Conservation (phyloP, 1,140 invertebrate genomes). For the Aphelinus atriplicis region DNA sequence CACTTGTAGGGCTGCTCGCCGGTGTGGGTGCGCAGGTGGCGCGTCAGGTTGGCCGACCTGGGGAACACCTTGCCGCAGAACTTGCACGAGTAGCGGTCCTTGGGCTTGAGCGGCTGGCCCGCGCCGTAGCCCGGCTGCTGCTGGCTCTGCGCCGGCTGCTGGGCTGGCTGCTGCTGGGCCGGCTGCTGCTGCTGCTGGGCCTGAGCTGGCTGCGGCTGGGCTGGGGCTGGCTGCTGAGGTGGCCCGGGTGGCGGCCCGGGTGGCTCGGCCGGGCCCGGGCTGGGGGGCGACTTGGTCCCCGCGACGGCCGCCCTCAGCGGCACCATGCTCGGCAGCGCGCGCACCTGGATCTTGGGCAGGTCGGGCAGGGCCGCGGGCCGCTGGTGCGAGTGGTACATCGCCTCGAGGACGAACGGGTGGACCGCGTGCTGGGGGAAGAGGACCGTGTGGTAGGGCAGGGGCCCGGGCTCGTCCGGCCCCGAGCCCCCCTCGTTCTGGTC, state of each 20-base stretch:
- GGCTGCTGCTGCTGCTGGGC: slow-evolving; percentile 63
- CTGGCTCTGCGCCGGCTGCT: slow-evolving; percentile 66
- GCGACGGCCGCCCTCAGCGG: background rate
- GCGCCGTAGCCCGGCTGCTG: slow-evolving; percentile 44
- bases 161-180: slow-evolving; percentile 59
- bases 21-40: slow-evolving; percentile 97
- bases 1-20: slow-evolving; percentile 99
- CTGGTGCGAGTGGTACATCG: slow-evolving; percentile 73
- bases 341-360: slow-evolving; percentile 65
- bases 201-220: slow-evolving; percentile 45
- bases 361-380: slow-evolving; percentile 56
- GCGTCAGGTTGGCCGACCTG: slow-evolving; percentile 95
- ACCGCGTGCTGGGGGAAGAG: slow-evolving; percentile 71
- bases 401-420: slow-evolving; percentile 76
- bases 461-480: background rate
- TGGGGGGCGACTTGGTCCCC: slow-evolving; percentile 33
- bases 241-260: slow-evolving; percentile 35
- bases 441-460: slow-evolving; percentile 63
- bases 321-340: slow-evolving; percentile 59
- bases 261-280: slow-evolving; percentile 13
- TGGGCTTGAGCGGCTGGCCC: slow-evolving; percentile 70
- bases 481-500: slow-evolving; percentile 57
- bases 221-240: slow-evolving; percentile 26
- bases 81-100: slow-evolving; percentile 96
- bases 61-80: slow-evolving; percentile 99